phyloP scores from a whole-genome alignment of 2,797 vertebrate genomes.

The Holocentrus rufus region DNA sequence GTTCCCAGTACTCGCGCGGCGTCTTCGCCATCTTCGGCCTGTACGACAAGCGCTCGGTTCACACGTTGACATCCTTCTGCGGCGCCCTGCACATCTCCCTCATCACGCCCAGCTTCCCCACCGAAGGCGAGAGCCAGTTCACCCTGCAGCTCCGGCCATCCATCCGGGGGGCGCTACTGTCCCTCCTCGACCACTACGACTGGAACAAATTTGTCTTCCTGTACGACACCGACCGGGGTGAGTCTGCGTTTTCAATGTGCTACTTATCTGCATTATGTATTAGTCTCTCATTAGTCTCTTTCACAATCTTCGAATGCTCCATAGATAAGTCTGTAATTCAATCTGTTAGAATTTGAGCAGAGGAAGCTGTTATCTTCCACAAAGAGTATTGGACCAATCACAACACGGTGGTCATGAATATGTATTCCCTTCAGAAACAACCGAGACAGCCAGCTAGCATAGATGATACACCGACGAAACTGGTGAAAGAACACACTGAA shows the following conservation, averaged over 20 bases:
- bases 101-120: slow-evolving; percentile 95
- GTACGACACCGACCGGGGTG: slow-evolving; percentile 95
- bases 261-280: no score
- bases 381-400: no score
- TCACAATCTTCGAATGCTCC: no score
- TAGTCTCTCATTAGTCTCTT: no score
- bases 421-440: no score
- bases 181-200: slow-evolving; percentile 93
- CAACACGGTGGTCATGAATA: no score
- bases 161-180: slow-evolving; percentile 90
- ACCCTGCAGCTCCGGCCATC: slow-evolving; percentile 94
- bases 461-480: no score
- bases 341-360: no score
- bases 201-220: slow-evolving; percentile 97
- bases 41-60: slow-evolving; percentile 96
- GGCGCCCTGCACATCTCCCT: slow-evolving; percentile 97
- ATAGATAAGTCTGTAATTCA: no score
- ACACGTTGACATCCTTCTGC: slow-evolving; percentile 97
- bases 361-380: no score
- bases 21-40: slow-evolving; percentile 98
- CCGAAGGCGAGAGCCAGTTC: slow-evolving; percentile 95
- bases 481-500: no score
- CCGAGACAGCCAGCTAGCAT: no score
- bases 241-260: slow-evolving; percentile 68
- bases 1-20: slow-evolving; percentile 92